Base-by-base conservation (phyloP, 2,797 vertebrate genomes). In the Trachops cirrhosus region DNA sequence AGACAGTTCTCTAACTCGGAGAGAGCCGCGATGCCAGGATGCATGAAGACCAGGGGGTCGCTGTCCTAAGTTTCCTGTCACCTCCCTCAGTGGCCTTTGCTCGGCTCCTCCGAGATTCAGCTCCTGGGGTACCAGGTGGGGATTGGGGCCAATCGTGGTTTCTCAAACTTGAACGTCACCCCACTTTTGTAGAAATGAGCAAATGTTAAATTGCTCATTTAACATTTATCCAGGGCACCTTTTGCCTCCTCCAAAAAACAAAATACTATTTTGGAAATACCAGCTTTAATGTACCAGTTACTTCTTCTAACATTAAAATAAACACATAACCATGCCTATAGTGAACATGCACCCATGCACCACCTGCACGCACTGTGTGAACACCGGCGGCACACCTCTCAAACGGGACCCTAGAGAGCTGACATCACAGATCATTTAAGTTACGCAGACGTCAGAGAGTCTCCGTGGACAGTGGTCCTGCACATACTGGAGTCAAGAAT, bases 241-340 rank as follows among this genome's bases (percentile, higher is more conserved):
- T 71, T 84, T 34, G 21, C 79, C 9, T 89, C 64, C 68, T 93
- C 62, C 57, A n/a, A n/a, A 71, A 71, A 59, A 70, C 37, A 85
- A 82, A 95, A 67, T 24, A 46, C 37, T 37, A 78, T 26, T 68
- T 44, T 64, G 54, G n/a, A 89, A 96, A 68, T 75, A 22, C 86
- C 92, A 62, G 2, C 85, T 71, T 87, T 67, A 74, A 37, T 50
- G 32, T 59, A 22, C 21, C 22, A 16, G 21, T 54, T 78, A 78
- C 86, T 71, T 92, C 39, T 86, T 77, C 74, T 48, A 89, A 82
- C 32, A 70, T n/a, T 80, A 88, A 85, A 48, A 89, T 54, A 74
- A 44, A 44, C 44, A 16, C 24, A 52, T 34, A 67, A 7, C 54
- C 41, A 46, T 71, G 52, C 39, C 18, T 14, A 11, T 10, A 44